Evolutionary conservation across 2,888 invertebrate species (phyloP).

Genomic region (Cataglyphis cursor): DNA sequence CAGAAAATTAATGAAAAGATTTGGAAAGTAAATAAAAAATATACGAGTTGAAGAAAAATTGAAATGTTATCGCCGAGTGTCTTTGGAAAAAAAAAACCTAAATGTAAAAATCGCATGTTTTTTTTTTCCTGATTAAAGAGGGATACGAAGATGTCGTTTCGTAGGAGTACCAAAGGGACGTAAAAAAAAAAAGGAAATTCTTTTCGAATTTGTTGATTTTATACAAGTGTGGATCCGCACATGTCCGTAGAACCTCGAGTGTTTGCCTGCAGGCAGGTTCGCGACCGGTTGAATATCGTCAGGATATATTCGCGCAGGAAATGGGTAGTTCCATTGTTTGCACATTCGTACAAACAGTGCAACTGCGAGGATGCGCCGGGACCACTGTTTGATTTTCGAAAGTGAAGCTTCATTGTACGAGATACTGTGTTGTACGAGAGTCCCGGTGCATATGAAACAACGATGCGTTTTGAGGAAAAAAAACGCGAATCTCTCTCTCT

Average conservation of each 20-base stretch:
- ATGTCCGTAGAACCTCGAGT: slow-evolving; percentile 61
- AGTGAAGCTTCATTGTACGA: slow-evolving; percentile 79
- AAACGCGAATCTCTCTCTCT: not conserved
- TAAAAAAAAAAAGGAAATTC: slow-evolving; percentile 12
- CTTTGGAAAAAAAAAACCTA: not conserved
- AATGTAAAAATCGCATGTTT: not conserved
- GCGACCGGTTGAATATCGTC: slow-evolving; percentile 78
- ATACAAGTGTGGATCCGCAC: slow-evolving; percentile 46
- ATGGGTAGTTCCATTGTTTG: slow-evolving; percentile 80
- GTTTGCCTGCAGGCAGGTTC: slow-evolving; percentile 78
- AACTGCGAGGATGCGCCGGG: slow-evolving; percentile 77
- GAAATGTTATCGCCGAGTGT: not conserved
- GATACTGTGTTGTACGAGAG: slow-evolving; percentile 45
- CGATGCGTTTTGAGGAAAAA: slow-evolving; percentile 33
- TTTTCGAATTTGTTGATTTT: slow-evolving; percentile 35
- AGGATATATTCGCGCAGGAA: slow-evolving; percentile 80
- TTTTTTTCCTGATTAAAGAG: not conserved
- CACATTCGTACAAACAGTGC: slow-evolving; percentile 81
- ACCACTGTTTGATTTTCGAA: slow-evolving; percentile 84
- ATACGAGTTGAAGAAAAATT: not conserved
- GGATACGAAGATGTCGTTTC: not conserved
- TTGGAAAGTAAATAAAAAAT: not conserved
- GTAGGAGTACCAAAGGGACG: slow-evolving; percentile 15
- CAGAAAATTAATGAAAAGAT: not conserved
- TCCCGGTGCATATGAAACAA: slow-evolving; percentile 54